Conservation (phyloP, 2,113 vertebrate genomes). For the Eretmochelys imbricata region DNA sequence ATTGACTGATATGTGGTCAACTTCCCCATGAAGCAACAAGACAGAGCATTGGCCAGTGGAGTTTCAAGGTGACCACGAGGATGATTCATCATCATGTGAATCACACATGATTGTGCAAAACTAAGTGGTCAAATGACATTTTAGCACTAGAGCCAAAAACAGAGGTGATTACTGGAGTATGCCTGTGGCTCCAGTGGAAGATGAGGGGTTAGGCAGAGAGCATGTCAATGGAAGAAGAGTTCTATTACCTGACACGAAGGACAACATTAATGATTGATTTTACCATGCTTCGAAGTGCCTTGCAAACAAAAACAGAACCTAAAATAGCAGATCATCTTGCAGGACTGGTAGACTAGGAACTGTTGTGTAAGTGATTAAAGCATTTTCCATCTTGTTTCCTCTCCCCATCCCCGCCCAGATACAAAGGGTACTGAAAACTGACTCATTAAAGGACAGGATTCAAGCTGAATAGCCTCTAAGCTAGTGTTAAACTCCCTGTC, state of each 20-base stretch:
- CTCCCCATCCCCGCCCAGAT: not conserved
- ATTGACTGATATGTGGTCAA: not conserved
- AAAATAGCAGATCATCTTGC: not conserved
- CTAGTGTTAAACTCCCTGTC: not conserved
- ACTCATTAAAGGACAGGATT: not conserved
- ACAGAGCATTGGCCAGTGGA: not conserved
- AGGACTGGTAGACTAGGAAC: not conserved
- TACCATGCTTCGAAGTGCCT: not conserved
- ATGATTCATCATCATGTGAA: not conserved
- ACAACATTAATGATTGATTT: not conserved
- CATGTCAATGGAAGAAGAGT: not conserved
- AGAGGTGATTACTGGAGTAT: not conserved
- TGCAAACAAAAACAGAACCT: not conserved
- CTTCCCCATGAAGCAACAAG: conserved; percentile 1
- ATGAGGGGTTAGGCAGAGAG: not conserved
- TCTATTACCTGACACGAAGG: not conserved
- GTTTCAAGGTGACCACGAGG: not conserved
- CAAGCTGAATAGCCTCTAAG: not conserved
- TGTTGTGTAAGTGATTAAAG: not conserved
- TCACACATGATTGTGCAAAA: not conserved
- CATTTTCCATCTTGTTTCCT: no score
- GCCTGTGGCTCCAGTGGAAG: not conserved
- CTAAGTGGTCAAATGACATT: not conserved
- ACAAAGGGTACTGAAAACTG: not conserved
- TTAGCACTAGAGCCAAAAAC: not conserved